These are phyloP conservation scores for Chrysopa pallens DNA, from an alignment of 1,140 invertebrate genomes.

Conservation along the genomic window DNA sequence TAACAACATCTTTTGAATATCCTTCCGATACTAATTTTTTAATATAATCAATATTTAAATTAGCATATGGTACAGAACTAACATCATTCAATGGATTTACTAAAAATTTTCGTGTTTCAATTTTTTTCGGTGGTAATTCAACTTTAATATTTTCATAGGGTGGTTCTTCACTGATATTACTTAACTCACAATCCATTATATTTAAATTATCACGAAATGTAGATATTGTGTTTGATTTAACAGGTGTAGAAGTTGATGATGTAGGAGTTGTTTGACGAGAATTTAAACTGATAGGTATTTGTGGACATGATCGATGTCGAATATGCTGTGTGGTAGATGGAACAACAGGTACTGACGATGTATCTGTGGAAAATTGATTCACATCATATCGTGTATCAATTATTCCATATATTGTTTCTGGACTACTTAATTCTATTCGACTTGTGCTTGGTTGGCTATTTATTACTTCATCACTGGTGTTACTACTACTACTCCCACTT, in stretches of 20 bases:
- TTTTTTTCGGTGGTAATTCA: conserved; percentile 12
- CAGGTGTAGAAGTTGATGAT: conserved; percentile 8
- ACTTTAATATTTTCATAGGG: conserved; percentile 14
- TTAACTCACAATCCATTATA: not conserved
- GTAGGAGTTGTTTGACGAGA: conserved; percentile 11
- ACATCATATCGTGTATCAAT: conserved; percentile 32
- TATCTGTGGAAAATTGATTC: not conserved
- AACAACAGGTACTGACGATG: not conserved
- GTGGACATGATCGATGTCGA: conserved; percentile 17
- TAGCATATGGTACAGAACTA: conserved; percentile 51
- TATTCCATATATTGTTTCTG: conserved; percentile 44
- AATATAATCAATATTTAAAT: conserved; percentile 82
- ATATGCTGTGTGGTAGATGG: conserved; percentile 10
- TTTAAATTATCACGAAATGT: conserved; percentile 12
- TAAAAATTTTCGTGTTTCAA: conserved; percentile 4
- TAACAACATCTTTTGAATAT: conserved; percentile 75
- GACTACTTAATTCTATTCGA: conserved; percentile 26
- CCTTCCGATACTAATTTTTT: conserved; percentile 71
- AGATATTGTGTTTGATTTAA: conserved; percentile 20
- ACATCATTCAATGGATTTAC: conserved; percentile 16
- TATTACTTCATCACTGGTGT: not conserved
- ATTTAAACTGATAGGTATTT: not conserved
- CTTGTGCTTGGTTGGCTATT: not conserved
- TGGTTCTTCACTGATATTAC: conserved; percentile 3
- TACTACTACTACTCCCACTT: not conserved